A percentile compares a stretch with the other conserved stretches of the same genome.
Conservation (phyloP, 2,113 vertebrate genomes). For the Halichoeres trimaculatus region DNA sequence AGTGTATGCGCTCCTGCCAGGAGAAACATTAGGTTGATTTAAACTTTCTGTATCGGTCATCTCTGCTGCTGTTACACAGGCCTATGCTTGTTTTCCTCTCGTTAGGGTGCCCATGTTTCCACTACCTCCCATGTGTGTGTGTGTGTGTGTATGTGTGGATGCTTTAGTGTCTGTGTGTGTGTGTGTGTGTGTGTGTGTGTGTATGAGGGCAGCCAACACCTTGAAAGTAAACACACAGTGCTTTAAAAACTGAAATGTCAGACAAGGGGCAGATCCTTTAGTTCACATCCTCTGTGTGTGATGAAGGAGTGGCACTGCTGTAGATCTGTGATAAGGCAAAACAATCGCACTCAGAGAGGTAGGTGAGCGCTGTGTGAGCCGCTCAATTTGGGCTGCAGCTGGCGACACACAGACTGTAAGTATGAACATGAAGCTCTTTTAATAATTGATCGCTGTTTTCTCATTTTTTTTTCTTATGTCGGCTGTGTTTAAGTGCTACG, state of each 20-base stretch:
- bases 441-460: slow-evolving; percentile 74
- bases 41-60: slow-evolving; percentile 77
- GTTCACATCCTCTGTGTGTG: slow-evolving; percentile 48
- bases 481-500: slow-evolving; percentile 63
- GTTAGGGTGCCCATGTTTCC: slow-evolving; percentile 59
- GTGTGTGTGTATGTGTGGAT: neutral
- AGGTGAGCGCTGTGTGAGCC: slow-evolving; percentile 33
- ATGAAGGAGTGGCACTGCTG: slow-evolving; percentile 49
- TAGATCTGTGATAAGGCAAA: slow-evolving; percentile 62
- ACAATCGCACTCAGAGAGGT: slow-evolving; percentile 2
- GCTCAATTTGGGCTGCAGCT: slow-evolving; percentile 56
- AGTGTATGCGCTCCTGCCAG: slow-evolving; percentile 39
- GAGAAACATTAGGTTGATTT: slow-evolving; percentile 71
- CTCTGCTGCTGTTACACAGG: slow-evolving; percentile 49
- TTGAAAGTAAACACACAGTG: slow-evolving; percentile 70
- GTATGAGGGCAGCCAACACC: slow-evolving; percentile 62
- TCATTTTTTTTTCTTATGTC: slow-evolving; percentile 20
- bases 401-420: slow-evolving; percentile 60
- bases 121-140: slow-evolving; percentile 12
- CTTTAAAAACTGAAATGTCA: slow-evolving; percentile 74
- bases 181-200: neutral
- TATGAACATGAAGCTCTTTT: slow-evolving; percentile 70
- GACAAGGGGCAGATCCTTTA: slow-evolving; percentile 55
- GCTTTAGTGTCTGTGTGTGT: neutral
- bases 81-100: slow-evolving; percentile 64